These are phyloP conservation scores for Syrmaticus mikado DNA, from an alignment of 2,113 vertebrate species.

Conservation along the genomic window DNA sequence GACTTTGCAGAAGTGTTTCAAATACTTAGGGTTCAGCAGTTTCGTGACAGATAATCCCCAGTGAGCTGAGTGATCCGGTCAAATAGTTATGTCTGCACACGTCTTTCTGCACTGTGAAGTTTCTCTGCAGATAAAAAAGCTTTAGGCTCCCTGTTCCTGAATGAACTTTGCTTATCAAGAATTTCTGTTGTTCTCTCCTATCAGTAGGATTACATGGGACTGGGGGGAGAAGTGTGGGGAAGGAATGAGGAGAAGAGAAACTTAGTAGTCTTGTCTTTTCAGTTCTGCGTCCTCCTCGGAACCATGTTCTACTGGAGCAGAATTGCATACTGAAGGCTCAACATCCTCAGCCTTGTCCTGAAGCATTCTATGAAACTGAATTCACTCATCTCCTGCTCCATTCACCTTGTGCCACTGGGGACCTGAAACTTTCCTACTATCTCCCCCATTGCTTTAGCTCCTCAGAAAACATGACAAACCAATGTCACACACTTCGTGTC, in stretches of 20 bases:
- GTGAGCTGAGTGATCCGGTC: not conserved
- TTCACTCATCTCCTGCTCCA: not conserved
- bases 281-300: constrained; percentile 83
- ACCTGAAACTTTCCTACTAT: constrained; percentile 33
- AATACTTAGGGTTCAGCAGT: not conserved
- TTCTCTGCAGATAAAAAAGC: not conserved
- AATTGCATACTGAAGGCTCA: constrained; percentile 73
- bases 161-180: not conserved
- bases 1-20: not conserved
- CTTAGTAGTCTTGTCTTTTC: constrained; percentile 1
- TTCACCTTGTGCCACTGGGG: not conserved
- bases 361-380: not conserved
- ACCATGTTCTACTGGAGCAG: constrained; percentile 86
- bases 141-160: not conserved
- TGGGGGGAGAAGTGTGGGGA: not conserved
- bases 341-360: not conserved
- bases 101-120: not conserved
- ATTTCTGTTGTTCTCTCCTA: not conserved
- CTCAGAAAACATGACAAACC: not conserved
- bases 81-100: not conserved
- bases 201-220: not conserved
- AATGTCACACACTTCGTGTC: not conserved
- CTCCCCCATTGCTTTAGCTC: not conserved
- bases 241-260: not conserved
- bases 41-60: not conserved